phyloP scores from a whole-genome alignment of 2,797 vertebrate species.

The Takifugu rubripes region DNA sequence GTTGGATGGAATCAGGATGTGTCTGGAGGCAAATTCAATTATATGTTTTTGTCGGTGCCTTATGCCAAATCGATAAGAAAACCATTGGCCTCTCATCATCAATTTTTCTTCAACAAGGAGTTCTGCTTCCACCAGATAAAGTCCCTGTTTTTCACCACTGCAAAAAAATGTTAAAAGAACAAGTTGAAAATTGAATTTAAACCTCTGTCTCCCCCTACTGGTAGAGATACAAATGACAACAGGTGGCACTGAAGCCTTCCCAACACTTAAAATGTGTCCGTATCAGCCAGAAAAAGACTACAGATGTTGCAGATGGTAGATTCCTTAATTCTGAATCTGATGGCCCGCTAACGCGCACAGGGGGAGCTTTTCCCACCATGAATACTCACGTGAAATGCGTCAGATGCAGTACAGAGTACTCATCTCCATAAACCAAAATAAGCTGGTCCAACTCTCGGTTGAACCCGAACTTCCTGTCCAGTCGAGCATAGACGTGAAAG shows the following conservation, averaged over 20 bases:
- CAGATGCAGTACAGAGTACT: rapidly evolving
- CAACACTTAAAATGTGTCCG: too few species aligned
- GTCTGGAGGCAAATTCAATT: not conserved
- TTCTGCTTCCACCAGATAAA: conserved; percentile 58
- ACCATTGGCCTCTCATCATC: rapidly evolving
- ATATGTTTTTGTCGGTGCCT: not conserved
- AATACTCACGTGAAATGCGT: conserved; percentile 53
- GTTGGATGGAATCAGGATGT: rapidly evolving
- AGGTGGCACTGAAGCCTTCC: too few species aligned
- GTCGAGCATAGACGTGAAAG: conserved; percentile 64
- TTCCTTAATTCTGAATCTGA: too few species aligned
- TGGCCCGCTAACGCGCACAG: too few species aligned
- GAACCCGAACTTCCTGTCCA: conserved; percentile 69
- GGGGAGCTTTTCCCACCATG: not conserved
- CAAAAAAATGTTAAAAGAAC: not conserved
- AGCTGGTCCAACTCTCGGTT: not conserved
- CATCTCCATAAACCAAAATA: rapidly evolving
- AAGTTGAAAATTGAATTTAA: too few species aligned
- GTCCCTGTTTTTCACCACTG: conserved; percentile 28
- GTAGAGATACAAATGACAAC: too few species aligned
- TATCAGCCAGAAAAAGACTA: too few species aligned
- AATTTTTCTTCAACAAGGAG: not conserved
- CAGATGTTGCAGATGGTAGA: too few species aligned
- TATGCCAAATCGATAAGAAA: conserved; percentile 38
- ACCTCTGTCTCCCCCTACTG: too few species aligned